A percentile compares a stretch with the other conserved stretches of the same genome.
These are phyloP conservation scores for Dicerorhinus sumatrensis DNA, from an alignment of 2,113 vertebrate species.

Conservation along the genomic window DNA sequence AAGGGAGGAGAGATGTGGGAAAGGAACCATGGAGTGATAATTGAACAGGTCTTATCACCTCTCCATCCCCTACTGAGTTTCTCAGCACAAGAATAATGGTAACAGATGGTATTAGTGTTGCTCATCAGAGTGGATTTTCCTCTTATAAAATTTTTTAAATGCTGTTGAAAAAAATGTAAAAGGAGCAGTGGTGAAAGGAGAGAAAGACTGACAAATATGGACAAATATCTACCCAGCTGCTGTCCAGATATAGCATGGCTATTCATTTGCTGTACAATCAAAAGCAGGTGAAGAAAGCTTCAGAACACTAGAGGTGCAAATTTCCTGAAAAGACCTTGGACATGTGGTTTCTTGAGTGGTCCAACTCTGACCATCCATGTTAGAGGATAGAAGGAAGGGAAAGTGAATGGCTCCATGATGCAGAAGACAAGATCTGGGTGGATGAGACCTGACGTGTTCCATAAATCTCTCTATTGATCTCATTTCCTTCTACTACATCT, in stretches of 20 bases:
- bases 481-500: not conserved
- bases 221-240: not conserved
- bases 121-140: not conserved
- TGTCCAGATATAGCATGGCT: not conserved
- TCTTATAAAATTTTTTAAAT: not conserved
- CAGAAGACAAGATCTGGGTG: not conserved
- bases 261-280: fast-evolving
- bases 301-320: not conserved
- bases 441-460: not conserved
- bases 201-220: not conserved
- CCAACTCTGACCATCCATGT: not conserved
- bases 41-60: too few species aligned
- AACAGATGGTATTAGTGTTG: not conserved
- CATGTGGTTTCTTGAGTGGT: not conserved
- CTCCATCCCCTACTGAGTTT: not conserved
- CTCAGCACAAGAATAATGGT: not conserved
- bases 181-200: not conserved
- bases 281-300: not conserved
- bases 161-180: not conserved
- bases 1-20: not conserved
- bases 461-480: not conserved
- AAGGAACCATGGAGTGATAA: too few species aligned
- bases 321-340: not conserved
- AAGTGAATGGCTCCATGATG: not conserved
- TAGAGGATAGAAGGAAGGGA: not conserved